Percentiles rank a stretch among this genome's conserved stretches.
Conservation (phyloP, 2,113 vertebrate genomes). For the Ondatra zibethicus region DNA sequence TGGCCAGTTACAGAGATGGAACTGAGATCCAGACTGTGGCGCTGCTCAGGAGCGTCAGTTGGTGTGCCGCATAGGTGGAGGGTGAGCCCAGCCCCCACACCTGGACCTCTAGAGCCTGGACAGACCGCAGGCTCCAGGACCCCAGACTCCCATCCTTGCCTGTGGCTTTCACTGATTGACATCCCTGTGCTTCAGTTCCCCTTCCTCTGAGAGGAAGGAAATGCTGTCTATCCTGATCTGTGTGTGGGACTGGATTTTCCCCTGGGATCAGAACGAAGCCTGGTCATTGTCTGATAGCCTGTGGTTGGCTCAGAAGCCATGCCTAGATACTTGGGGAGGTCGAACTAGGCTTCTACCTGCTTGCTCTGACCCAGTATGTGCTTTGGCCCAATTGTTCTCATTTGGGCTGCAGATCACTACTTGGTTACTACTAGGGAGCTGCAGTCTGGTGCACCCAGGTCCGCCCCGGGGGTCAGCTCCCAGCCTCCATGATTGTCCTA, state of each 20-base stretch:
- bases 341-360: neutral
- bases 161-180: neutral
- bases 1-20: neutral
- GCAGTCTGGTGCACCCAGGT: accelerated
- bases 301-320: neutral
- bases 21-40: neutral
- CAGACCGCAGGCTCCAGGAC: neutral
- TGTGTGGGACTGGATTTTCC: neutral
- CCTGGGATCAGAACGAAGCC: neutral
- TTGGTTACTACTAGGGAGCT: neutral
- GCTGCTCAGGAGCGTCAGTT: neutral
- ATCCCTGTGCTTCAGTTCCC: neutral
- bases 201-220: neutral
- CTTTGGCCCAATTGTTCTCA: neutral
- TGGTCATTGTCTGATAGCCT: neutral
- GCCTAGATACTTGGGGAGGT: no score
- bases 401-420: neutral
- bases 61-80: neutral
- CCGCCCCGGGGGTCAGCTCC: neutral
- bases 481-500: neutral
- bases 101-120: neutral
- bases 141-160: neutral
- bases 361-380: neutral
- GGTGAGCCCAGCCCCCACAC: neutral
- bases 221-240: neutral